phyloP scores from a whole-genome alignment of 1,140 invertebrate species.

The Drosophila bipectinata region DNA sequence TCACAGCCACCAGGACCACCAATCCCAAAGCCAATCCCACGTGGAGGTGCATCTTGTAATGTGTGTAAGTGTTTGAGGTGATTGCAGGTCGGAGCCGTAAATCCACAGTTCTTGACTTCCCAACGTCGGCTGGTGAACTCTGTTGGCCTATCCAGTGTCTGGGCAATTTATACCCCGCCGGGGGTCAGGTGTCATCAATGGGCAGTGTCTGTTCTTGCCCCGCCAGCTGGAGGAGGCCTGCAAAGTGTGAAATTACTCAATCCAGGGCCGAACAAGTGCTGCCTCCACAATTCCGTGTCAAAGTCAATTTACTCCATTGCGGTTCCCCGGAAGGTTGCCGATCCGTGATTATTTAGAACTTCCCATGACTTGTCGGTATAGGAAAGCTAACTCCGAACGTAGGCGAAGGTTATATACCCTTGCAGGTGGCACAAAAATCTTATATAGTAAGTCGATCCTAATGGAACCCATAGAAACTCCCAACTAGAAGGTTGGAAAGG shows the following conservation, averaged over 20 bases:
- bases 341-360: constrained; percentile 44
- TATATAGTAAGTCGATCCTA: too few relatives aligned
- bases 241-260: constrained; percentile 68
- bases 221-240: constrained; percentile 23
- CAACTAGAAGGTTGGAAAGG: too few relatives aligned
- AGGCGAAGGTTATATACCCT: too few relatives aligned
- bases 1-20: constrained; percentile 16
- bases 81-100: neutral
- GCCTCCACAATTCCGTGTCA: constrained; percentile 57
- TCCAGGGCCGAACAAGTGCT: constrained; percentile 26
- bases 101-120: constrained; percentile 32
- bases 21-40: constrained; percentile 14
- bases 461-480: too few relatives aligned
- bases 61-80: constrained; percentile 4
- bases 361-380: neutral
- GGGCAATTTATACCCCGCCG: constrained; percentile 52
- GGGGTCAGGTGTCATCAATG: constrained; percentile 44
- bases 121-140: constrained; percentile 63
- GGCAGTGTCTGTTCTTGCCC: constrained; percentile 51
- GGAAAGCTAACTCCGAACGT: too few relatives aligned
- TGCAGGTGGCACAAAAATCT: too few relatives aligned
- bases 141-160: constrained; percentile 30
- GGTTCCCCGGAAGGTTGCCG: constrained; percentile 21
- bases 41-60: constrained; percentile 54
- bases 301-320: constrained; percentile 56